Conservation (phyloP, 2,113 vertebrate genomes). For the Lathamus discolor region DNA sequence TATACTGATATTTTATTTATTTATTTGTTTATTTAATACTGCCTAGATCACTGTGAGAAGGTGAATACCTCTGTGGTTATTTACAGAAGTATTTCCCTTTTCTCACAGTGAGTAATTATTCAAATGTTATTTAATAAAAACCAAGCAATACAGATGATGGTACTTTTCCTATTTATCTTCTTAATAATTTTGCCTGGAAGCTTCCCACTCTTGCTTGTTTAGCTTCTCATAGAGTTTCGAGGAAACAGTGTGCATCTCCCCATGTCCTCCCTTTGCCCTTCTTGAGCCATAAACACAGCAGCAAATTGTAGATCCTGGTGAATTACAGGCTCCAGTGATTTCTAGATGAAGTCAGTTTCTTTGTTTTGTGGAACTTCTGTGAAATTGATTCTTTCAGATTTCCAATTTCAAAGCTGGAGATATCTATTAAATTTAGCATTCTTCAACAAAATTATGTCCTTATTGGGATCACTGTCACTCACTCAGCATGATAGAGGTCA, state of each 20-base stretch:
- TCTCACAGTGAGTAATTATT: neutral
- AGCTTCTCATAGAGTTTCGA: neutral
- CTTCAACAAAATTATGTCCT: neutral
- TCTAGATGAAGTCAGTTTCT: neutral
- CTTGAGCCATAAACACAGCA: neutral
- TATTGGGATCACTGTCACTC: neutral
- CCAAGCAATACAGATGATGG: neutral
- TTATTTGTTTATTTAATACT: neutral
- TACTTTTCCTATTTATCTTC: neutral
- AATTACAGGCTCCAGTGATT: slow-evolving; percentile 2
- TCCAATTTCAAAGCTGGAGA: neutral
- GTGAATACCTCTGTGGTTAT: neutral
- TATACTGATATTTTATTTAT: neutral
- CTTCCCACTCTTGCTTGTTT: neutral
- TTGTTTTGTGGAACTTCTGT: neutral
- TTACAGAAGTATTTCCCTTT: neutral
- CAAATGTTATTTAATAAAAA: neutral
- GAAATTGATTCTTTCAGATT: slow-evolving; percentile 25
- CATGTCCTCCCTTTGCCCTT: neutral
- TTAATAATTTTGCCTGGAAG: neutral
- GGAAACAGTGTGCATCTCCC: neutral
- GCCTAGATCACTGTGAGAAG: neutral
- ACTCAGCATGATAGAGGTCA: neutral
- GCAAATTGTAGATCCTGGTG: neutral
- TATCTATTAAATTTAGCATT: slow-evolving; percentile 5